Evolutionary conservation across 2,797 vertebrate genomes (phyloP), one percentile per base, ranked within the genome.

Genomic region (Cynodonichthys magdalenae): DNA sequence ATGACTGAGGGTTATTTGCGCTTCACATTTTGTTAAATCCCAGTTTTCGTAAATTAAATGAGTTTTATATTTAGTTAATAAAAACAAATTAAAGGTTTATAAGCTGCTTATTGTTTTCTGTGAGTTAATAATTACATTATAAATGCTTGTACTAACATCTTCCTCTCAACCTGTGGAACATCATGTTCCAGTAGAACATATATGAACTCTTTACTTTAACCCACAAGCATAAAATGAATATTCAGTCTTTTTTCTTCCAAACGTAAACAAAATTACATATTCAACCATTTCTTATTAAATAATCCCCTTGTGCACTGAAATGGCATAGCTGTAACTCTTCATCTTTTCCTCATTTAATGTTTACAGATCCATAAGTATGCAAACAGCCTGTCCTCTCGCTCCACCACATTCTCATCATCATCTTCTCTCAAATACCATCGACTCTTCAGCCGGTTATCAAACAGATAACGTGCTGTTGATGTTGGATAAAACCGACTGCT

Each of bases 391-490:
- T 12, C 44, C 28, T 46, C 44, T 7, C 18, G 47, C 56, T 58
- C 15, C 24, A 18, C 17, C n/a, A 14, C 48, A 28, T 24, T 12
- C 48, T 41, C 9, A 49, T 48, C 59, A 44, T 19, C 55, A 57
- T 12, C 55, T 29, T 27, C 7, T 9, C 59, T 42, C 49, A 51
- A 19, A 61, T 24, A 49, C 59, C 28, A n/a, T 28, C 15, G 39
- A 52, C 24, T 42, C 20, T n/a, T 24, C 34, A 42, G 53, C 36
- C 27, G 15, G 15, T 51, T 9, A 28, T 39, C 15, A 20, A 60
- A 27, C 20, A 42, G 19, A 20, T 48, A 51, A 19, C 5, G 39
- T 41, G 15, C 59, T 4, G 15, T 49, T 8, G 28, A 62, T 44
- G 12, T 15, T 24, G 12, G 27, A 52, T 62, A 29, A 52, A 51